Conservation (phyloP, 2,888 invertebrate species). For the Athalia rosae region DNA sequence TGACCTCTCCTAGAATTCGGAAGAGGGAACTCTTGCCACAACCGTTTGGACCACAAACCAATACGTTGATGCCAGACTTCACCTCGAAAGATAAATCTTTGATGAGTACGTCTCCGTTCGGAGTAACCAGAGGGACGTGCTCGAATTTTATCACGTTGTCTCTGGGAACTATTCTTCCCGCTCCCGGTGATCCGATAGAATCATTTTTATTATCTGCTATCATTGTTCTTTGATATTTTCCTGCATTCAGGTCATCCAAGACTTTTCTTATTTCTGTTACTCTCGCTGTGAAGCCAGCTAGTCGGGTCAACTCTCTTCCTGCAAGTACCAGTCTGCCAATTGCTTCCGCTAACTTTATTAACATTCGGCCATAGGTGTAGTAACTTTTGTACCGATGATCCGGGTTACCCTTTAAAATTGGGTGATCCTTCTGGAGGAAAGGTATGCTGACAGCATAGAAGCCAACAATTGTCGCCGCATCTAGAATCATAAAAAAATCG, state of each 20-base stretch:
- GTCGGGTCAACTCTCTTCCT: conserved; percentile 93
- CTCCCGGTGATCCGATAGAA: conserved; percentile 78
- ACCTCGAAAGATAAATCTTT: conserved; percentile 94
- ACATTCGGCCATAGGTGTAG: conserved; percentile 97
- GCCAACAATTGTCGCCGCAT: conserved; percentile 96
- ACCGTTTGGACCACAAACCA: conserved; percentile 99
- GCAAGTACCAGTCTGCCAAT: conserved; percentile 96
- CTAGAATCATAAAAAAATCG: conserved; percentile 74
- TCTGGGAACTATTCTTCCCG: conserved; percentile 86
- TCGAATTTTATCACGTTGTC: conserved; percentile 95
- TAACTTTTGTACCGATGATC: conserved; percentile 87
- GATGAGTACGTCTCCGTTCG: conserved; percentile 96
- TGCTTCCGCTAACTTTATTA: conserved; percentile 97
- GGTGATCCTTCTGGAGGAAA: conserved; percentile 87
- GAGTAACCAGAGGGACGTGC: conserved; percentile 95
- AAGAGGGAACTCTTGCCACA: conserved; percentile 99
- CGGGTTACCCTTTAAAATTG: conserved; percentile 77
- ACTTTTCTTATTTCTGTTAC: conserved; percentile 93
- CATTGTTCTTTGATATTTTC: conserved; percentile 85
- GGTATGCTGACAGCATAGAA: conserved; percentile 96
- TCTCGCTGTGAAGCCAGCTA: conserved; percentile 95
- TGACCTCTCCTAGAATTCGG: conserved; percentile 92
- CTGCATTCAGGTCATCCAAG: conserved; percentile 86
- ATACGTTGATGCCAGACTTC: conserved; percentile 94
- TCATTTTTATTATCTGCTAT: conserved; percentile 77